A percentile compares a stretch with the other conserved stretches of the same genome.
These are phyloP conservation scores for Terebella lapidaria DNA, from an alignment of 2,888 invertebrate species.

Conservation along the genomic window DNA sequence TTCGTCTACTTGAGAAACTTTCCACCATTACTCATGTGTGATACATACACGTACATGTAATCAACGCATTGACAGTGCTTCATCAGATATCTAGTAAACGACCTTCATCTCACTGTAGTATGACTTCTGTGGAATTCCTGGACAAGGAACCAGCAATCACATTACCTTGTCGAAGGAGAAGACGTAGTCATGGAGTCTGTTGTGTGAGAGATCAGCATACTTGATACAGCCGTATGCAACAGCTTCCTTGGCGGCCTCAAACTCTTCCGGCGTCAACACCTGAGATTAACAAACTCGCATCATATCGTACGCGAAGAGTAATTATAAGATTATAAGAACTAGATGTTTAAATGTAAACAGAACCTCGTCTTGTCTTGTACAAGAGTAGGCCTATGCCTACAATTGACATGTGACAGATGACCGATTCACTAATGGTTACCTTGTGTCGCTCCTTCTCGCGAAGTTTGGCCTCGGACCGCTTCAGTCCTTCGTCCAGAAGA, in stretches of 20 bases:
- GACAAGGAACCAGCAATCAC: background rate
- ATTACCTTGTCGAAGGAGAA: conserved; percentile 90
- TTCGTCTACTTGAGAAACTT: too few species aligned
- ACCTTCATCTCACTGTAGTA: too few species aligned
- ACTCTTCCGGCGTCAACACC: conserved; percentile 73
- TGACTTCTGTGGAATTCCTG: too few species aligned
- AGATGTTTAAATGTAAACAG: background rate
- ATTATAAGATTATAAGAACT: background rate
- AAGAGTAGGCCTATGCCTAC: background rate
- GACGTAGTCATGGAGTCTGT: conserved; percentile 87
- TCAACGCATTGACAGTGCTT: too few species aligned
- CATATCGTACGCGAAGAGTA: background rate
- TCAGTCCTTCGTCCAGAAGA: conserved; percentile 83
- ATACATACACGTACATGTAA: too few species aligned
- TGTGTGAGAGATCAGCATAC: conserved; percentile 93
- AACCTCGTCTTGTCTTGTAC: background rate
- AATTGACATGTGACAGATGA: too few species aligned
- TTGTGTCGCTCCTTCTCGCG: conserved; percentile 81
- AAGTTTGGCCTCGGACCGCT: conserved; percentile 75
- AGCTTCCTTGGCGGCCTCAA: conserved; percentile 78
- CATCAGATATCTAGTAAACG: too few species aligned
- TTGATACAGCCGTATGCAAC: conserved; percentile 98
- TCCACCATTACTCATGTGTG: too few species aligned
- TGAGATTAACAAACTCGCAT: conserved; percentile 27
- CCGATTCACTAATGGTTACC: conserved; percentile 31